phyloP scores from a whole-genome alignment of 2,113 vertebrate genomes.

The Trogon surrucura region DNA sequence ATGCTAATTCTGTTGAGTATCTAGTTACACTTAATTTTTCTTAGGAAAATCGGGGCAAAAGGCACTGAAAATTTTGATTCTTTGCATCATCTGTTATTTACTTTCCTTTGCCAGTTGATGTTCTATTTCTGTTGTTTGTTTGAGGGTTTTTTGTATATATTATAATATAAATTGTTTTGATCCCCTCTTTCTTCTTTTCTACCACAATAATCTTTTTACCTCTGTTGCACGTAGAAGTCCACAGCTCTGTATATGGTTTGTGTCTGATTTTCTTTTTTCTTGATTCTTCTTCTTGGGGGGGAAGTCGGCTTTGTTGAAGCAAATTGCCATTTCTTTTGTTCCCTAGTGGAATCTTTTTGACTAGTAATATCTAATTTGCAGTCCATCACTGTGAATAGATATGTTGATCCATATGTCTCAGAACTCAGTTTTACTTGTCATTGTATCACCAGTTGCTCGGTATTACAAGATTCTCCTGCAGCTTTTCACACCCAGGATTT shows the following conservation, averaged over 20 bases:
- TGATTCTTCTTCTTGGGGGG: not conserved
- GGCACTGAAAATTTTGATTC: not conserved
- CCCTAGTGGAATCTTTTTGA: not conserved
- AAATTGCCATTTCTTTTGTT: not conserved
- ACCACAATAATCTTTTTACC: not conserved
- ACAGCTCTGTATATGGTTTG: not conserved
- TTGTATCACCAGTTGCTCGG: not conserved
- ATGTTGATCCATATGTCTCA: not conserved
- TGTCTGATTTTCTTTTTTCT: not conserved
- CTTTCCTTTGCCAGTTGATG: not conserved
- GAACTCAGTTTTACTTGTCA: not conserved
- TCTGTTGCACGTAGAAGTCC: not conserved
- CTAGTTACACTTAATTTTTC: not conserved
- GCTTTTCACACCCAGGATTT: not conserved
- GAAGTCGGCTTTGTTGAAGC: not conserved
- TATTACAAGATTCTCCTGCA: not conserved
- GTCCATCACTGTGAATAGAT: not conserved
- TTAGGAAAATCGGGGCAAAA: not conserved
- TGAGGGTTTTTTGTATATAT: no score
- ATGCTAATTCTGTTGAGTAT: not conserved
- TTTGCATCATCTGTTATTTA: not conserved
- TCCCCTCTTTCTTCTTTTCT: not conserved
- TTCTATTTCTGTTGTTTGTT: not conserved
- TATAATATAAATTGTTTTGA: not conserved
- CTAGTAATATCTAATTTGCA: not conserved